phyloP scores from a whole-genome alignment of 2,888 invertebrate species.

The Lamellibrachia satsuma region DNA sequence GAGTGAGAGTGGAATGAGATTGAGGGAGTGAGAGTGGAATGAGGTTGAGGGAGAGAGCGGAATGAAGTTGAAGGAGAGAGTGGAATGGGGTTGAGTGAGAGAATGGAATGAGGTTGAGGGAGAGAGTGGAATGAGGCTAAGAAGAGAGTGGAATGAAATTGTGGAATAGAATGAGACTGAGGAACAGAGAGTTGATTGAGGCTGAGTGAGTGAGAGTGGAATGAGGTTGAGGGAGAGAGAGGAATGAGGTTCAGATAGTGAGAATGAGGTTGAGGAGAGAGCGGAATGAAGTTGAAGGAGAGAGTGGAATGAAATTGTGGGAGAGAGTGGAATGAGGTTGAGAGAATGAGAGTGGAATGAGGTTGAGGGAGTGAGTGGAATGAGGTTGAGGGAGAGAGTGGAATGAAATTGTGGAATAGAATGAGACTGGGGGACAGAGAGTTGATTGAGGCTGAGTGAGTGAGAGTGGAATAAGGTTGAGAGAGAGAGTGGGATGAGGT shows the following conservation, averaged over 20 bases:
- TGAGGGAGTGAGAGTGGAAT: background rate
- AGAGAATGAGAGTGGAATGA: no score
- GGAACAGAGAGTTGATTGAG: background rate
- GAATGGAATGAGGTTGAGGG: no score
- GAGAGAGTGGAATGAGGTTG: background rate
- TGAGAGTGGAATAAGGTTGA: background rate
- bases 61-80: background rate
- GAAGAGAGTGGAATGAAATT: no score
- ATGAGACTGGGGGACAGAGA: no score
- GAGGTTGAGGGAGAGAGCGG: background rate
- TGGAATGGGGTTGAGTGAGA: background rate
- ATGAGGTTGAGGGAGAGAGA: background rate
- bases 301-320: background rate
- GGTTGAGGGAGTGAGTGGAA: background rate
- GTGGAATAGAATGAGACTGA: background rate
- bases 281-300: background rate
- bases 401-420: no score
- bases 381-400: background rate
- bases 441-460: no score
- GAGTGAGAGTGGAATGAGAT: background rate
- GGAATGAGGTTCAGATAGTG: background rate
- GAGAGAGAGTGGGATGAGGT: background rate
- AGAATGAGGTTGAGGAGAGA: background rate
- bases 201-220: background rate
- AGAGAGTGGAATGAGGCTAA: background rate